phyloP scores from a whole-genome alignment of 2,797 vertebrate genomes.

The Potorous gilbertii region DNA sequence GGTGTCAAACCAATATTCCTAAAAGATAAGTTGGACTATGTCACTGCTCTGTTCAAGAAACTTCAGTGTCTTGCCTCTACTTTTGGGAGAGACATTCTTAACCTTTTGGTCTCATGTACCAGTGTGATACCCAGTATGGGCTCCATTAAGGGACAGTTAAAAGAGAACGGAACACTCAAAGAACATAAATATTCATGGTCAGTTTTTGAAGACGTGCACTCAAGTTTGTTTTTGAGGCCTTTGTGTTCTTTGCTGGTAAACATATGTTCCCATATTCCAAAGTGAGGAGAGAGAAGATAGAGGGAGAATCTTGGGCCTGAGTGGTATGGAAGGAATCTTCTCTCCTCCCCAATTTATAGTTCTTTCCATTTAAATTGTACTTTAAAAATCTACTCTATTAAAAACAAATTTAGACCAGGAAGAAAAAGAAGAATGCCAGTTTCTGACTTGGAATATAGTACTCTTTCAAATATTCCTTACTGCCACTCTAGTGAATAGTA shows the following conservation, averaged over 20 bases:
- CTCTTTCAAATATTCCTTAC: background rate
- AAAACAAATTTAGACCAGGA: constrained; percentile 43
- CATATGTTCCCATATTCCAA: background rate
- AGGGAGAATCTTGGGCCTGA: background rate
- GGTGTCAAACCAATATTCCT: background rate
- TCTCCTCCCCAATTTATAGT: constrained; percentile 9
- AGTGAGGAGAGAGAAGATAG: background rate
- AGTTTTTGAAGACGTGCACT: background rate
- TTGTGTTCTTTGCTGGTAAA: constrained; percentile 21
- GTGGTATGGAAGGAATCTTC: background rate
- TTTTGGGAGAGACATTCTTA: background rate
- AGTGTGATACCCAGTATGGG: background rate
- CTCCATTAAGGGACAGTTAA: background rate
- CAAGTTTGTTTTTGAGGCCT: constrained; percentile 5
- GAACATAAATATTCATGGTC: background rate
- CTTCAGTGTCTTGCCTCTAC: background rate
- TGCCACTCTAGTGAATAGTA: background rate
- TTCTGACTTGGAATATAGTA: background rate
- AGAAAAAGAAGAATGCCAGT: background rate
- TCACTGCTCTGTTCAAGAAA: background rate
- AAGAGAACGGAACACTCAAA: too few species aligned
- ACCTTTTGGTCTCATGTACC: background rate
- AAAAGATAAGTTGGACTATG: background rate
- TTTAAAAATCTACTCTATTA: constrained; percentile 52
- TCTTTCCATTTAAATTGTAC: constrained; percentile 65